Base-by-base conservation (phyloP, 2,113 vertebrate species). In the Hiodon alosoides region DNA sequence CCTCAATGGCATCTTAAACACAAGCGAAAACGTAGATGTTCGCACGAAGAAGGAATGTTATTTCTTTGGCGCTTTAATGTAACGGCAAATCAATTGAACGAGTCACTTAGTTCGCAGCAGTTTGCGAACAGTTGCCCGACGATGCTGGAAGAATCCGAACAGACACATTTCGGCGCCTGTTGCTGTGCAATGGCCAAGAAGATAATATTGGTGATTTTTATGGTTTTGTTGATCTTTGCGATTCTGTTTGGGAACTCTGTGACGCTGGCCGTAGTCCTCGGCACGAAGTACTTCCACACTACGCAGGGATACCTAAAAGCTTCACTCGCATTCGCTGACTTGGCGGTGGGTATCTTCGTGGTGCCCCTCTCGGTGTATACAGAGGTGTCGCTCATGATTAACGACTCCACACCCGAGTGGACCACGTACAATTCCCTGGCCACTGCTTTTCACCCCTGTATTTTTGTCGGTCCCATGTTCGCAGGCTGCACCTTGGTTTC, bases 271-370 rank as follows among this genome's bases (percentile, higher is more conserved):
- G 90, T 93, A 17, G 73, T 92, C 58, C 48, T 90, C 1, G 87
- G 89, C 31, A 91, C 85, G 7, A 90, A 88, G 61, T 87, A 86
- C 79, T 89, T 91, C 81, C 90, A 88, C 76, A 91, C 87, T 0
- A 86, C 91, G 0, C 91, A 92, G 72, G 91, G 92, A 0, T 92
- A 91, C 82, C 85, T 93, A 76, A 93, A 93, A 82, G 91, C 90
- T 0, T 93, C 92, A 0, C 83, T 92, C 2, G 90, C 91, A 0
- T 87, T 88, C 73, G 91, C 91, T 1, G 91, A 93, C 60, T 79
- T 93, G 55, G 87, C 89, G 0, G 89, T 92, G 76, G 92, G 92
- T 4, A 74, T 86, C 7, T 83, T 91, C 4, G 90, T 92, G 79
- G 90, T 93, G 8, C 90, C 90, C 1, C 78, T 93, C 14, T 91